These are phyloP conservation scores for Cyanoderma ruficeps DNA, from an alignment of 2,113 vertebrate genomes.

Conservation along the genomic window DNA sequence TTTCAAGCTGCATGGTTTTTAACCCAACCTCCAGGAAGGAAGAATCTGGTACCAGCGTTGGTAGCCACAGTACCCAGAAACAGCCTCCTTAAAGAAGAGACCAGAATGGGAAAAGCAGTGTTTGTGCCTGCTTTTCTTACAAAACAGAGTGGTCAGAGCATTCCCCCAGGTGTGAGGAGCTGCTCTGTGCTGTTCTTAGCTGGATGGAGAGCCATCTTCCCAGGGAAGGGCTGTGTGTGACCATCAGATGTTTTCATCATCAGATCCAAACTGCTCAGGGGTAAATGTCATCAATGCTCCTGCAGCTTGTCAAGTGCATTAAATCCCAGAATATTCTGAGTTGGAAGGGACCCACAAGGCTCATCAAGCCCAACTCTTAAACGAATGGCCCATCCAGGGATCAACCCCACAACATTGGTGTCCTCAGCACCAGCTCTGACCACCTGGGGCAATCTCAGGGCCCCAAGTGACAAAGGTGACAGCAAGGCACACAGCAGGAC, in stretches of 20 bases:
- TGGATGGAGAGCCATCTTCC: not conserved
- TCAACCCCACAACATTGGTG: not conserved
- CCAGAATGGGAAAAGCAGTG: not conserved
- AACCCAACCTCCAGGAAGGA: not conserved
- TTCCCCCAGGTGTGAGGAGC: not conserved
- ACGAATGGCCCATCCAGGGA: too few species aligned
- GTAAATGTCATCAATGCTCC: not conserved
- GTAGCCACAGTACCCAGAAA: too few species aligned
- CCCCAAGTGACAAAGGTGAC: not conserved
- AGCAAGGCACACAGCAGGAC: not conserved
- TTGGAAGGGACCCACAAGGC: not conserved
- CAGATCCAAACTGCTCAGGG: not conserved
- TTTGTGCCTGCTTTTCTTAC: not conserved
- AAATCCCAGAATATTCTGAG: not conserved
- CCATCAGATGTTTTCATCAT: not conserved
- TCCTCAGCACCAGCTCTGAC: not conserved
- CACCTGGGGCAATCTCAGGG: not conserved
- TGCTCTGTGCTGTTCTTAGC: not conserved
- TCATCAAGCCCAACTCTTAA: fast-evolving
- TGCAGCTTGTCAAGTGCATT: fast-evolving
- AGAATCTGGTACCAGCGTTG: not conserved
- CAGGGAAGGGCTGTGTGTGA: not conserved
- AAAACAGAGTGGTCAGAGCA: not conserved
- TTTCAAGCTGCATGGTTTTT: not conserved
- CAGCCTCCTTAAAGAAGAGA: not conserved